Evolutionary conservation across 2,888 invertebrate genomes (phyloP).

Genomic region (Heteropelma amictum): DNA sequence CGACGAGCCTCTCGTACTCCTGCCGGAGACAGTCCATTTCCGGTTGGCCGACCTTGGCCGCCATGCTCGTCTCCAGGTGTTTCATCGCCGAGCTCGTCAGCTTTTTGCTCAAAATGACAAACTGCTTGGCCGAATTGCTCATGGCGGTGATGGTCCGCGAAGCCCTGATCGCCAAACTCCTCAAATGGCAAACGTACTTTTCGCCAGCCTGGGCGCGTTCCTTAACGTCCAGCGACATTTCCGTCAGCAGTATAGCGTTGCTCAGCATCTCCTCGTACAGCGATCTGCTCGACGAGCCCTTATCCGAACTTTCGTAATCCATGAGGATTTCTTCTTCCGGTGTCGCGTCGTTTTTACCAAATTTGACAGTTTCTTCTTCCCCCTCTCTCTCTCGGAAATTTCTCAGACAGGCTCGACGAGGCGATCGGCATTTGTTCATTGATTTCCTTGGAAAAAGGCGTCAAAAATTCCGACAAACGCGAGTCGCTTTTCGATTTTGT

Average conservation of each 20-base stretch:
- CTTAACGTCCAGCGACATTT: conserved; percentile 76
- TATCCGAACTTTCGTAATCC: conserved; percentile 9
- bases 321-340: background rate
- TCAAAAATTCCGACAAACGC: no score
- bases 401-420: no score
- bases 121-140: conserved; percentile 70
- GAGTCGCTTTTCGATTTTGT: no score
- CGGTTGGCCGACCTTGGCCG: conserved; percentile 44
- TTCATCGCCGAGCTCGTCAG: conserved; percentile 65
- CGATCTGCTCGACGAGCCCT: background rate
- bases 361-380: no score
- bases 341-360: background rate
- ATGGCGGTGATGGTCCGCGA: conserved; percentile 73
- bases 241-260: conserved; percentile 74
- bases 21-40: conserved; percentile 41
- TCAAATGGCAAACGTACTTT: conserved; percentile 75
- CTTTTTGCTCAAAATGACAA: conserved; percentile 70
- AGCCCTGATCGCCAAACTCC: conserved; percentile 72
- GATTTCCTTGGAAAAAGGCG: no score
- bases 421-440: no score
- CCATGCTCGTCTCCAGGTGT: conserved; percentile 61
- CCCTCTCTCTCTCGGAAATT: no score
- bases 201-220: conserved; percentile 74
- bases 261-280: conserved; percentile 71
- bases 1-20: conserved; percentile 71